Evolutionary conservation across 2,888 invertebrate species (phyloP).

Genomic region (Ichneumoninae sp.): DNA sequence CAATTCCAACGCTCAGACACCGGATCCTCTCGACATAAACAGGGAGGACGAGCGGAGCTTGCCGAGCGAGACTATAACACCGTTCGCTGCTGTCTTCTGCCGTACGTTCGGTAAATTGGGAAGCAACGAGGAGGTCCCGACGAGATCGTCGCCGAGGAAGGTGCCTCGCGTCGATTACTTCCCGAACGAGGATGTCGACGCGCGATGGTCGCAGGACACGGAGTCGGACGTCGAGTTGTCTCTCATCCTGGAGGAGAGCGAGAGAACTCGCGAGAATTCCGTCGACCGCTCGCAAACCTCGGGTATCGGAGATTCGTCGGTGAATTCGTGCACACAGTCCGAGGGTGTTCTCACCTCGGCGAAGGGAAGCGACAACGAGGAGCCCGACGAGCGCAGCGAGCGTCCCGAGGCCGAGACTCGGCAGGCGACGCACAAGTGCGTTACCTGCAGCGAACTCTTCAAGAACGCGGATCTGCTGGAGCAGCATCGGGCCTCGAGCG

Average conservation of each 20-base stretch:
- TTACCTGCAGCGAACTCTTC: slow-evolving; percentile 57
- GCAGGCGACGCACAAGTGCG: slow-evolving; percentile 52
- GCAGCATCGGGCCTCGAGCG: slow-evolving; percentile 51
- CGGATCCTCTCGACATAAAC: slow-evolving; percentile 38
- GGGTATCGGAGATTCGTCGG: neutral
- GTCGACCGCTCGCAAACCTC: neutral
- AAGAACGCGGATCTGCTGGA: slow-evolving; percentile 23
- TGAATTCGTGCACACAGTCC: neutral
- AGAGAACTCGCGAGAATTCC: neutral
- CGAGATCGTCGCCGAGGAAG: neutral
- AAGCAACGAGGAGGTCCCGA: neutral
- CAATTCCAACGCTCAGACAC: neutral
- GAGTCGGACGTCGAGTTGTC: slow-evolving; percentile 38
- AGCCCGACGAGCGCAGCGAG: slow-evolving; percentile 33
- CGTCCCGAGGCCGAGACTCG: neutral
- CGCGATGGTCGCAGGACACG: neutral
- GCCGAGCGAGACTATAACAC: neutral
- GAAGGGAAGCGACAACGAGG: neutral
- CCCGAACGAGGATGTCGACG: neutral
- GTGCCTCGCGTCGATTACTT: neutral
- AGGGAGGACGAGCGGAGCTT: neutral
- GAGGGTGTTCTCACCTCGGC: slow-evolving; percentile 12
- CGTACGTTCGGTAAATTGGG: neutral
- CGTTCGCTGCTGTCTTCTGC: neutral
- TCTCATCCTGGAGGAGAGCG: slow-evolving; percentile 30